A percentile compares a stretch with the other conserved stretches of the same genome.
phyloP scores from a whole-genome alignment of 2,888 invertebrate genomes.

The Polymixis lichenea region DNA sequence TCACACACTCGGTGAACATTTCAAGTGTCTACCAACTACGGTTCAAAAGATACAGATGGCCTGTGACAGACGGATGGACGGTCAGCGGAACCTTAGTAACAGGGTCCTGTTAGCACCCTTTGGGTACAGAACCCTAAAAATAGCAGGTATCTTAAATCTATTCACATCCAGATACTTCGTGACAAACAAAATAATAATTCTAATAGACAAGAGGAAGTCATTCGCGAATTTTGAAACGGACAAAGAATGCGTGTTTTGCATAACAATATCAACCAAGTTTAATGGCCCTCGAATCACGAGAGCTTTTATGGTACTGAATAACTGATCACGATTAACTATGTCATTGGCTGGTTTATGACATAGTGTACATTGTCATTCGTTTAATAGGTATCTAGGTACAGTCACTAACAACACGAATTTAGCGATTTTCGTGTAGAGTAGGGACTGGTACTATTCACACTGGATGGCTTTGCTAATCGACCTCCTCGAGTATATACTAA shows the following conservation, averaged over 20 bases:
- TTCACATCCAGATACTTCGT: not conserved
- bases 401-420: not conserved
- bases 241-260: constrained; percentile 50
- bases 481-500: too few relatives aligned
- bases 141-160: not conserved
- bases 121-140: not conserved
- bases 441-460: too few relatives aligned
- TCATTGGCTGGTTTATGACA: constrained; percentile 41
- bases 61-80: not conserved
- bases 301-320: constrained; percentile 49
- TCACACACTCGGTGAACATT: not conserved
- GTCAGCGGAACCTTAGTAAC: not conserved
- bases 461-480: too few relatives aligned
- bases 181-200: constrained; percentile 33
- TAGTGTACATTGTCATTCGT: constrained; percentile 24
- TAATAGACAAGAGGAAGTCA: constrained; percentile 56
- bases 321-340: constrained; percentile 41
- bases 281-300: constrained; percentile 30
- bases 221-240: constrained; percentile 51
- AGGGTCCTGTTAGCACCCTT: not conserved
- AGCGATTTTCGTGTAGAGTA: too few relatives aligned
- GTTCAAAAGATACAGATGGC: not conserved
- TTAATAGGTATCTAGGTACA: constrained; percentile 21
- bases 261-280: constrained; percentile 40
- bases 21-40: not conserved